A percentile compares a stretch with the other conserved stretches of the same genome.
Conservation (phyloP, 2,888 invertebrate species). For the Chouioia cunea region DNA sequence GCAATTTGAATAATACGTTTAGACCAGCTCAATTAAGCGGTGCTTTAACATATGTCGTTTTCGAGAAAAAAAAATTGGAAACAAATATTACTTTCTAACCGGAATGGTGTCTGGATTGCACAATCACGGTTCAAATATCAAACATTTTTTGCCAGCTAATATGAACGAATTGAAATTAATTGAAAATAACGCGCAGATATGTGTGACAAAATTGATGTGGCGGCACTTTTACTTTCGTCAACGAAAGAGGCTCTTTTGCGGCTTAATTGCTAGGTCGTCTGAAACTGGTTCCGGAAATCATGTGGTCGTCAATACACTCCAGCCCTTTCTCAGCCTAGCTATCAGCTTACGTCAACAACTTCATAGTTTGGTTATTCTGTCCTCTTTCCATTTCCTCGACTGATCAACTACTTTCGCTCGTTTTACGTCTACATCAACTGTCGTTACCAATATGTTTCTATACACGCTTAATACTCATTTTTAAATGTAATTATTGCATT, state of each 20-base stretch:
- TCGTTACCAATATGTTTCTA: too few relatives aligned
- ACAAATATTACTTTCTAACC: too few relatives aligned
- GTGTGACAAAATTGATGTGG: conserved; percentile 28
- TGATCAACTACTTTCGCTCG: conserved; percentile 27
- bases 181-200: too few relatives aligned
- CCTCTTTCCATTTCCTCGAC: neutral
- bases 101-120: neutral
- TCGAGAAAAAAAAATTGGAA: too few relatives aligned
- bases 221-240: conserved; percentile 42
- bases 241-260: conserved; percentile 5
- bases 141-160: neutral
- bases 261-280: conserved; percentile 45
- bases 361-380: too few relatives aligned
- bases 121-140: neutral
- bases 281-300: conserved; percentile 48
- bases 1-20: too few relatives aligned
- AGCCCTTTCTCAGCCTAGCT: conserved; percentile 17
- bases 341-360: too few relatives aligned
- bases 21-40: too few relatives aligned
- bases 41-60: too few relatives aligned
- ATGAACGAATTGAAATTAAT: too few relatives aligned
- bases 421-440: conserved; percentile 1
- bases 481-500: too few relatives aligned
- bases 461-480: too few relatives aligned
- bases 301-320: conserved; percentile 2